A percentile compares a stretch with the other conserved stretches of the same genome.
phyloP scores from a whole-genome alignment of 2,113 vertebrate genomes.

The Silurus glanis region DNA sequence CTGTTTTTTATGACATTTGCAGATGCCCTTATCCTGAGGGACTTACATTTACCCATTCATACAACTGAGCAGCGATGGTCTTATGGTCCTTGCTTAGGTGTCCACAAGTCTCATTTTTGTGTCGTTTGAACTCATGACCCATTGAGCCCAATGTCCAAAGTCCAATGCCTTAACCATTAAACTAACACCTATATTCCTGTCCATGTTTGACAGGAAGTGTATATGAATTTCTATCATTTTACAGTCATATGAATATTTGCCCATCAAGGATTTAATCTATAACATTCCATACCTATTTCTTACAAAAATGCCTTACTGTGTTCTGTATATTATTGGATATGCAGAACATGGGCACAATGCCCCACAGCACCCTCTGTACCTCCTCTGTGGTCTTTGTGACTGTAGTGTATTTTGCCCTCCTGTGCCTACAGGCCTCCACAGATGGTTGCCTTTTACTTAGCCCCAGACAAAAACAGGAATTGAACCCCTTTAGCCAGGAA shows the following conservation, averaged over 20 bases:
- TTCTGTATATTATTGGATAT: neutral
- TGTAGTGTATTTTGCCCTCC: neutral
- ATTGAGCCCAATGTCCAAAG: too few species aligned
- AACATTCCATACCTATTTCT: neutral
- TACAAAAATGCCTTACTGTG: neutral
- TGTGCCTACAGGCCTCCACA: conserved; percentile 41
- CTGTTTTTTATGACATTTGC: neutral
- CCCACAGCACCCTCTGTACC: neutral
- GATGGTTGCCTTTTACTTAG: conserved; percentile 50
- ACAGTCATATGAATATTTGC: neutral
- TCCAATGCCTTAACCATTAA: too few species aligned
- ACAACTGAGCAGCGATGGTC: too few species aligned
- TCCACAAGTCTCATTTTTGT: too few species aligned
- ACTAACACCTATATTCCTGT: too few species aligned
- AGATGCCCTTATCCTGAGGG: too few species aligned
- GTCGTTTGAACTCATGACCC: too few species aligned
- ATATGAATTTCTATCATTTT: neutral
- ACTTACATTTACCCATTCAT: too few species aligned
- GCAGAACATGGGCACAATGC: neutral
- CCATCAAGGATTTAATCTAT: neutral
- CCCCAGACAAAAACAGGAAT: conserved; percentile 54
- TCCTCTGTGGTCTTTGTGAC: neutral
- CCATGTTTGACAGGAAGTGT: neutral
- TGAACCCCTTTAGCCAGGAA: conserved; percentile 56
- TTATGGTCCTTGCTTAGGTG: too few species aligned